Conservation (phyloP, 2,113 vertebrate species). For the Odocoileus hemionus region DNA sequence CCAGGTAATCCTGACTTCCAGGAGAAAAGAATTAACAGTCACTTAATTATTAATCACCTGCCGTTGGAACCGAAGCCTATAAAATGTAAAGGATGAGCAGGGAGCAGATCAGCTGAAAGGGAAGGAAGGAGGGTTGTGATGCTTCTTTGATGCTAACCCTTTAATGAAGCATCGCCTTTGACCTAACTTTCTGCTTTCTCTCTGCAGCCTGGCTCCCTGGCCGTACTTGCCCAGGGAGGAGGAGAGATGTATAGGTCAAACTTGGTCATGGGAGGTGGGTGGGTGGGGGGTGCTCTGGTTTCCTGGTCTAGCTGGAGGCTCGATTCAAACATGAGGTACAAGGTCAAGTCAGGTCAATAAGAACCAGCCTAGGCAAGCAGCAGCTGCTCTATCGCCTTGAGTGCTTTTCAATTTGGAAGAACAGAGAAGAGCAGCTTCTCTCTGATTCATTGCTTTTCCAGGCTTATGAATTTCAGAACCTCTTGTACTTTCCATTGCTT, state of each 20-base stretch:
- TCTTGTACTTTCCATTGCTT: constrained; percentile 66
- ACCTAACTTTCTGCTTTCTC: constrained; percentile 47
- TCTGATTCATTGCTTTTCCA: constrained; percentile 71
- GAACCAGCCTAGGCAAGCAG: constrained; percentile 55
- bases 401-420: constrained; percentile 72
- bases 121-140: neutral
- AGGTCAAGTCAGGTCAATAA: constrained; percentile 68
- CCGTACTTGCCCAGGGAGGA: constrained; percentile 32
- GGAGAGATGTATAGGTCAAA: constrained; percentile 47
- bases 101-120: neutral
- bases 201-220: constrained; percentile 40
- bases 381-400: constrained; percentile 64
- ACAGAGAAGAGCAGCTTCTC: constrained; percentile 59
- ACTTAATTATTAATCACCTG: constrained; percentile 66
- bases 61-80: neutral
- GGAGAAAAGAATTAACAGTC: constrained; percentile 55
- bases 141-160: constrained; percentile 41
- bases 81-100: neutral
- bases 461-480: constrained; percentile 59
- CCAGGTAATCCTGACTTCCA: constrained; percentile 30
- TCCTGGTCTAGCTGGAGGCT: constrained; percentile 57
- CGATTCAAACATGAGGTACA: constrained; percentile 64
- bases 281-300: neutral
- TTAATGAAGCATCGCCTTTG: constrained; percentile 46
- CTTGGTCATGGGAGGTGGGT: constrained; percentile 26